These are phyloP conservation scores for Brachyistius frenatus DNA, from an alignment of 2,113 vertebrate genomes.

Conservation along the genomic window DNA sequence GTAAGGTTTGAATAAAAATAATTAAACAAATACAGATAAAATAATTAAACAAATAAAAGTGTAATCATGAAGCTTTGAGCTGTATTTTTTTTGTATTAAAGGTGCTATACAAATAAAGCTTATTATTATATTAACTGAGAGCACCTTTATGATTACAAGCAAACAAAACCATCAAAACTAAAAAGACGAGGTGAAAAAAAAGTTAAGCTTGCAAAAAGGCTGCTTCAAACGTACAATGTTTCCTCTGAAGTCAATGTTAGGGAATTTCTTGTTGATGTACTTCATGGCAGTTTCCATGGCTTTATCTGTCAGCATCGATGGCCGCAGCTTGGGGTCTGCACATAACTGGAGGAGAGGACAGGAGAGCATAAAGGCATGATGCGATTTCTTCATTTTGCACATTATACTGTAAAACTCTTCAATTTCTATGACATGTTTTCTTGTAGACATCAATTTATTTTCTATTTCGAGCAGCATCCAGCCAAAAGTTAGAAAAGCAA, in stretches of 20 bases:
- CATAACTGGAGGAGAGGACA: constrained; percentile 83
- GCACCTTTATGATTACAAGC: neutral
- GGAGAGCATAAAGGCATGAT: neutral
- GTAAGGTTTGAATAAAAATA: neutral
- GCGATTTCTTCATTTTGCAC: neutral
- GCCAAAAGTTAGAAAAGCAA: too few relatives aligned
- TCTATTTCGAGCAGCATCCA: too few relatives aligned
- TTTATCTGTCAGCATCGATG: constrained; percentile 87
- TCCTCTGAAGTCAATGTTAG: constrained; percentile 90
- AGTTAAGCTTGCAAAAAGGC: rapidly evolving
- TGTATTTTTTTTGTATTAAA: too few relatives aligned
- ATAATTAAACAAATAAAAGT: too few relatives aligned
- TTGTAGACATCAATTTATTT: too few relatives aligned
- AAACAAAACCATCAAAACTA: neutral
- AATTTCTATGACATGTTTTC: too few relatives aligned
- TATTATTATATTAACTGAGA: neutral
- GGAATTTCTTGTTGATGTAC: constrained; percentile 95
- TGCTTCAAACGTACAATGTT: constrained; percentile 84
- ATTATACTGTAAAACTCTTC: neutral
- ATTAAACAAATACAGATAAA: too few relatives aligned
- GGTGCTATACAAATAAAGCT: too few relatives aligned
- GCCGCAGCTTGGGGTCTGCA: constrained; percentile 87
- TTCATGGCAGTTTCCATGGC: constrained; percentile 90
- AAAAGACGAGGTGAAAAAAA: neutral
- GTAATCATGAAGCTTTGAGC: too few relatives aligned